A percentile compares a stretch with the other conserved stretches of the same genome.
phyloP scores from a whole-genome alignment of 2,888 invertebrate species.

The Coremacera marginata region DNA sequence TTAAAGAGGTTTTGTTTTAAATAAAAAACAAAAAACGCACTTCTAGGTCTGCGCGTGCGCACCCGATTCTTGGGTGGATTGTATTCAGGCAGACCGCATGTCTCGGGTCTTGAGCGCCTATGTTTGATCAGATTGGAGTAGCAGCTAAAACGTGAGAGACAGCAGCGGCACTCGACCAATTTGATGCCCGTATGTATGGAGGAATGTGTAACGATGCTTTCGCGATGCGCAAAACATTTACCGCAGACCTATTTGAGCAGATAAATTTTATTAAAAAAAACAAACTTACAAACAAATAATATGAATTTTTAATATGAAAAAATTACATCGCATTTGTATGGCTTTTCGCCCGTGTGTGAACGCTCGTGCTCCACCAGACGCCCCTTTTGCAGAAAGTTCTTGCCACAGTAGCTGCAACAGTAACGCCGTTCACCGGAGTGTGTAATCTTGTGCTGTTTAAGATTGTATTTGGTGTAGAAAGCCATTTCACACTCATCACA shows the following conservation, averaged over 20 bases:
- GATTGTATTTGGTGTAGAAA: slow-evolving; percentile 60
- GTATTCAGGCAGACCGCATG: slow-evolving; percentile 67
- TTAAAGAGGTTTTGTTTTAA: background rate
- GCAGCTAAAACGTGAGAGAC: slow-evolving; percentile 70
- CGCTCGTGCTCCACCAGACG: slow-evolving; percentile 62
- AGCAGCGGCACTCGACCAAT: slow-evolving; percentile 68
- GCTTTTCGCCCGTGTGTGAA: slow-evolving; percentile 61
- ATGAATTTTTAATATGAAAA: background rate
- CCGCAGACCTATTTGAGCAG: slow-evolving; percentile 60
- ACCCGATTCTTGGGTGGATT: slow-evolving; percentile 55
- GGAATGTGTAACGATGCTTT: slow-evolving; percentile 70
- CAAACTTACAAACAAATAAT: background rate
- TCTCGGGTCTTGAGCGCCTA: slow-evolving; percentile 67
- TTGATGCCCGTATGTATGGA: slow-evolving; percentile 69
- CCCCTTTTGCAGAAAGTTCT: slow-evolving; percentile 60
- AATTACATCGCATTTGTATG: slow-evolving; percentile 64
- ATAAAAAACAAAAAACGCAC: slow-evolving; percentile 44
- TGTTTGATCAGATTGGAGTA: slow-evolving; percentile 71
- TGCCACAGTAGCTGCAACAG: slow-evolving; percentile 63
- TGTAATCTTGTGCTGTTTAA: slow-evolving; percentile 60
- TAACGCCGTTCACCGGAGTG: slow-evolving; percentile 62
- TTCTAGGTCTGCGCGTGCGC: slow-evolving; percentile 53
- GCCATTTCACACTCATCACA: slow-evolving; percentile 64
- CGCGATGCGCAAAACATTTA: slow-evolving; percentile 70
- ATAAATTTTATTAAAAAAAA: background rate